Base-by-base conservation (phyloP, 2,888 invertebrate species). In the Psylliodes chrysocephalus region DNA sequence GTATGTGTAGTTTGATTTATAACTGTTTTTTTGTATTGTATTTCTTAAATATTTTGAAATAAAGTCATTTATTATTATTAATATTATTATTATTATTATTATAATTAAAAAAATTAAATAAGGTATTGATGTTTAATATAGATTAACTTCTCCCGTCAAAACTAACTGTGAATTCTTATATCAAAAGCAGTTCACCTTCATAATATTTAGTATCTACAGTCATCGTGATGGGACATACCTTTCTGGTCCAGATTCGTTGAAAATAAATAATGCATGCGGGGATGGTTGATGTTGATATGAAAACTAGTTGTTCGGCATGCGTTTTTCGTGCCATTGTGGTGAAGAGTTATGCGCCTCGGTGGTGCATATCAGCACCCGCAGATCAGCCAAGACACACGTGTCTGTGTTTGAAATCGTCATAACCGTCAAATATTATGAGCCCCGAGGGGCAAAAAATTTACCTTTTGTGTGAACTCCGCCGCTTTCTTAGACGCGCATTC, bases 251-350 rank as follows among this genome's bases (percentile, higher is more conserved):
- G 63, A 67, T 69, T 66, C 67, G 52, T 56, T 49, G 61, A 57
- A 63, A 53, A 80, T 80, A 79, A 79, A 80, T 80, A 80, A 79
- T 80, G 79, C 79, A 79, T 79, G 74, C 40, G 33, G 49, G 74
- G 73, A 75, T 77, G 78, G 75, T 76, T 76, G 75, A 73, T 77
- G 77, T 77, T 76, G 80, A 79, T 80, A 79, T 79, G 78, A 78
- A 79, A 79, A 79, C 79, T 80, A 79, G 79, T 79, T 70, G 73
- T 72, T 70, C 64, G 73, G 71, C 77, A 80, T 80, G 77, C 75
- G 79, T 81, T 80, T 81, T 81, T 80, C 78, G 78, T 73, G 71
- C 79, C 78, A 79, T 81, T 79, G 78, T 77, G 73, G 75, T 69
- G 75, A 77, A 77, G 81, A 81, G 79, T 80, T 81, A 81, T 81